Evolutionary conservation across 2,888 invertebrate genomes (phyloP).

Genomic region (Hypselothyrea guttata): DNA sequence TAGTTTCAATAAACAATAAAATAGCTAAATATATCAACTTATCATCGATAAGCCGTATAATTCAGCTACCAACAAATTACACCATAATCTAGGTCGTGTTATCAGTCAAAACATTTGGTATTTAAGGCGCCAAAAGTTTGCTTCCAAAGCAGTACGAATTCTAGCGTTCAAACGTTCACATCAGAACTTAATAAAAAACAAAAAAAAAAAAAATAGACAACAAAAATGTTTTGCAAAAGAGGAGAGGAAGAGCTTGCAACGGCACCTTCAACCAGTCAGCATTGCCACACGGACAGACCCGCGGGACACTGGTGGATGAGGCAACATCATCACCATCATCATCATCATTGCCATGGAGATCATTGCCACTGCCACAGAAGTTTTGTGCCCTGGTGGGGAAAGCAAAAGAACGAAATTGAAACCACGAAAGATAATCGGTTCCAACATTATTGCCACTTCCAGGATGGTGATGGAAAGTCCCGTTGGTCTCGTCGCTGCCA

Average conservation of each 20-base stretch:
- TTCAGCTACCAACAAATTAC: slow-evolving; percentile 1
- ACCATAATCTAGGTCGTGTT: slow-evolving; percentile 10
- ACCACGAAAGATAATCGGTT: not conserved
- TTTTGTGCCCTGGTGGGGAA: slow-evolving; percentile 1
- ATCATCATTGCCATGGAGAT: too few relatives aligned
- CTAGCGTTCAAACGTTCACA: slow-evolving; percentile 3
- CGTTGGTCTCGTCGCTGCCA: slow-evolving; percentile 5
- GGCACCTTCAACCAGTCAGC: too few relatives aligned
- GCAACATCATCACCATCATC: too few relatives aligned
- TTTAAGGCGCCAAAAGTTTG: not conserved
- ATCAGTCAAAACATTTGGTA: slow-evolving; percentile 11
- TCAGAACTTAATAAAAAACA: not conserved
- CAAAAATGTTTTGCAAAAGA: too few relatives aligned
- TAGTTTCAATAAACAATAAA: too few relatives aligned
- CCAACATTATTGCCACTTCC: not conserved
- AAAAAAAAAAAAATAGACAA: too few relatives aligned
- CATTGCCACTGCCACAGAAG: too few relatives aligned
- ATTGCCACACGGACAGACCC: not conserved
- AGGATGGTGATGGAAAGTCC: not conserved
- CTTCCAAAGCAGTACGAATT: slow-evolving; percentile 9
- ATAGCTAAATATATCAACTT: too few relatives aligned
- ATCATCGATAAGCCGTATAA: too few relatives aligned
- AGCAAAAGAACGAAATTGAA: not conserved
- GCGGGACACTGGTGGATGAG: not conserved
- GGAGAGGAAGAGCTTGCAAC: not conserved